Evolutionary conservation across 1,140 invertebrate species (phyloP).

Genomic region (Ephestia elutella): DNA sequence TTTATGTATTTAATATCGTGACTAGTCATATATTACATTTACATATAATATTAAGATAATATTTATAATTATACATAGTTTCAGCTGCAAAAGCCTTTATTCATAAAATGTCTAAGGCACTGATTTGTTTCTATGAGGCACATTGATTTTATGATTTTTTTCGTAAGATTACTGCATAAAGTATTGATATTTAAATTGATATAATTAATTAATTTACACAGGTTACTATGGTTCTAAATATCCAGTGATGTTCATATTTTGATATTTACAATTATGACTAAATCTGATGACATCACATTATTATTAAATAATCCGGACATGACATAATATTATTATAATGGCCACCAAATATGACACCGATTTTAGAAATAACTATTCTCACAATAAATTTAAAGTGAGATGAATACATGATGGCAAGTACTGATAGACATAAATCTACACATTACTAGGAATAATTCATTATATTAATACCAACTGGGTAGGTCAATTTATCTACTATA

Average conservation of each 20-base stretch:
- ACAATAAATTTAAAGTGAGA: not conserved
- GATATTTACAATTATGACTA: not conserved
- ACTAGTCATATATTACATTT: conserved; percentile 45
- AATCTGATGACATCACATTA: not conserved
- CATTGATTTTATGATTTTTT: no score
- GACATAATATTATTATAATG: no score
- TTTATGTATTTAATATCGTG: conserved; percentile 41
- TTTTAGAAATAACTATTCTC: not conserved
- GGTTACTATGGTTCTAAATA: no score
- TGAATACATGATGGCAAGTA: no score
- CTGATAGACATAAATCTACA: not conserved
- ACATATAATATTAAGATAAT: conserved; percentile 26
- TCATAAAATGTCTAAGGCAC: conserved; percentile 41
- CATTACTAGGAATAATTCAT: not conserved
- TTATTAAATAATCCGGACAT: not conserved
- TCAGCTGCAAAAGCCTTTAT: conserved; percentile 24
- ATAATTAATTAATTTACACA: not conserved
- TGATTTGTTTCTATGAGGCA: conserved; percentile 20
- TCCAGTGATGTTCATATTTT: no score
- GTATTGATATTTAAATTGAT: not conserved
- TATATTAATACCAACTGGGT: no score
- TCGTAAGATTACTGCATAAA: no score
- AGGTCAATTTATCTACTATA: no score
- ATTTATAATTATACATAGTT: not conserved
- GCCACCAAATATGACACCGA: not conserved